Evolutionary conservation across 64 coral and sea anemone species (phyloP), one percentile per base, ranked within the genome.

Genomic region (Dendronephthya gigantea): DNA sequence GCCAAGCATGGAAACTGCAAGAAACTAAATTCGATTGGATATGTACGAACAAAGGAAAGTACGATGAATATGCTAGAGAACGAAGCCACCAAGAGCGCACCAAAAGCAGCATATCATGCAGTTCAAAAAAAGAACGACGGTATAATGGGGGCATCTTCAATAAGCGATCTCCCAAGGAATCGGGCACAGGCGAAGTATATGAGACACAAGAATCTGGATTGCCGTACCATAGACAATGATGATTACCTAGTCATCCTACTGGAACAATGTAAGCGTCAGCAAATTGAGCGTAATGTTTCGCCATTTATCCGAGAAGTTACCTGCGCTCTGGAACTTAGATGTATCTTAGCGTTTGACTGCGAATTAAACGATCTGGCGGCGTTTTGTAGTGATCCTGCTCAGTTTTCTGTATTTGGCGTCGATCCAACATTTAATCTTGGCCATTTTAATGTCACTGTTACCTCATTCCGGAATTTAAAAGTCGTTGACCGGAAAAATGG

Each of bases 181-280:
- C 30, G 76, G 34, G 81, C 49, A 27, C 87, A 89, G 43, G 81
- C 81, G 8, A 89, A 39, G 34, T 89, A 89, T 66, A 66, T 83
- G 39, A 81, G 87, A 50, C 81, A 52, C 23, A 7, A 49, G 22
- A 35, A 1, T 2, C n/a, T n/a, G n/a, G n/a, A n/a, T n/a, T n/a
- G n/a, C n/a, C n/a, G n/a, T n/a, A n/a, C n/a, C n/a, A n/a, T n/a
- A n/a, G n/a, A n/a, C n/a, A n/a, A n/a, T n/a, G n/a, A n/a, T n/a
- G n/a, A n/a, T n/a, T n/a, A n/a, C n/a, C n/a, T n/a, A n/a, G n/a
- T n/a, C n/a, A n/a, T n/a, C n/a, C n/a, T n/a, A n/a, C n/a, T n/a
- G n/a, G n/a, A 27, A 85, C 82, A 90, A 58, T 90, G 89, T 41
- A 90, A 90, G 59, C 23, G 50, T 37, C 76, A 90, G 50, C 86